These are phyloP conservation scores for Spialia ferax DNA, from an alignment of 2,888 invertebrate species.

Conservation along the genomic window DNA sequence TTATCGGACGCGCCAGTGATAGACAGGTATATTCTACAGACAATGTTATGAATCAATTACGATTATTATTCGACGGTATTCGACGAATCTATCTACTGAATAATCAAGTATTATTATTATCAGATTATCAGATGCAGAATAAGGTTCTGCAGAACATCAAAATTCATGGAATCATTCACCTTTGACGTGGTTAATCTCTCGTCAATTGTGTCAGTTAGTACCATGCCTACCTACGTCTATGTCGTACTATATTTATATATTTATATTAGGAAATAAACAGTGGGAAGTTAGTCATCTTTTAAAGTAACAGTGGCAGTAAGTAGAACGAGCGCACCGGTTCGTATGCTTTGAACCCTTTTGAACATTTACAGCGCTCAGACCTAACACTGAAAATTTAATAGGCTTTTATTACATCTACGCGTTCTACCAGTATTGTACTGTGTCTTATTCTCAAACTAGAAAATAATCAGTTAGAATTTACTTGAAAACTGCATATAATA, in stretches of 20 bases:
- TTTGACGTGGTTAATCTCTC: background rate
- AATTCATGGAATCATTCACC: background rate
- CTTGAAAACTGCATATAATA: background rate
- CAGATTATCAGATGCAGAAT: no score
- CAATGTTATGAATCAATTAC: slow-evolving; percentile 17
- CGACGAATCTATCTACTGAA: background rate
- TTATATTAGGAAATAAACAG: no score
- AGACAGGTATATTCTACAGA: background rate
- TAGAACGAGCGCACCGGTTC: background rate
- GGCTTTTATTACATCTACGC: background rate
- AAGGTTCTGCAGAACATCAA: background rate
- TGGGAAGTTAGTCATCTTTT: slow-evolving; percentile 5
- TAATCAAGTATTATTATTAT: slow-evolving; percentile 3
- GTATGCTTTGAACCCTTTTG: slow-evolving; percentile 25
- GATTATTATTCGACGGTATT: slow-evolving; percentile 9
- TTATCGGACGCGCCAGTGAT: slow-evolving; percentile 4
- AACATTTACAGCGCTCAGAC: slow-evolving; percentile 27
- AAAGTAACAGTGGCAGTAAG: slow-evolving; percentile 6
- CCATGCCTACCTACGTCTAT: no score
- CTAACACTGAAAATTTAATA: slow-evolving; percentile 30
- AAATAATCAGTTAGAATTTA: background rate
- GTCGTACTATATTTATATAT: no score
- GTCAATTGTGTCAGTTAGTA: background rate
- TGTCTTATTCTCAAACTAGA: background rate
- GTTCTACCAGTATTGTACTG: background rate